Conservation (phyloP, 2,797 vertebrate genomes). For the Psittacula derbiana region DNA sequence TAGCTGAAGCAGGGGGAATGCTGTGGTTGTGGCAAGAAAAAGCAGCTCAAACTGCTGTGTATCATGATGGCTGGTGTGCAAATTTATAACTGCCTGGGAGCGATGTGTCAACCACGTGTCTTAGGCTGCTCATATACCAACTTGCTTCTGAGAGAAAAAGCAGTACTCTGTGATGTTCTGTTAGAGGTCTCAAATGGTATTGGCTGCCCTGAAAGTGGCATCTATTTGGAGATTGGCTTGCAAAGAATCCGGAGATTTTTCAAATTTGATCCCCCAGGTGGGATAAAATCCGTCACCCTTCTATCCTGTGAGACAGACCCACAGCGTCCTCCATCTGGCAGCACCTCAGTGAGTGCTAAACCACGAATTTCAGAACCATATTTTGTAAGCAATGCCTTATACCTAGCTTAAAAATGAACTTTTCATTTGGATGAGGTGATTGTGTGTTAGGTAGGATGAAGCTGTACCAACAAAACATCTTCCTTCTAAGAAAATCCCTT, state of each 20-base stretch:
- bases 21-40: not conserved
- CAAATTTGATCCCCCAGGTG: not conserved
- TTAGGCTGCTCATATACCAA: not conserved
- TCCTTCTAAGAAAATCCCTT: conserved; percentile 4
- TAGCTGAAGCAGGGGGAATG: not conserved
- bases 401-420: not conserved
- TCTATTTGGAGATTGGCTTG: not conserved
- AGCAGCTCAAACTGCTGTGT: not conserved
- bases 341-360: not conserved
- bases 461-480: conserved; percentile 11
- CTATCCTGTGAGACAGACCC: not conserved
- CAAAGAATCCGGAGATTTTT: not conserved
- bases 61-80: not conserved
- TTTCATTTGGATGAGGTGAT: not conserved
- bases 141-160: not conserved
- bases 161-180: not conserved
- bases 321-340: not conserved
- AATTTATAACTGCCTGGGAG: not conserved
- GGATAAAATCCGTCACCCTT: not conserved
- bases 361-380: rapidly evolving
- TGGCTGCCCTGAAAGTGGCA: not conserved
- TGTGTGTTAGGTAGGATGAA: not conserved
- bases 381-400: not conserved
- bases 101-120: not conserved
- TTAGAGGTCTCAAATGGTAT: not conserved